phyloP scores from a whole-genome alignment of 2,888 invertebrate species.

The Cylloceria caligata region DNA sequence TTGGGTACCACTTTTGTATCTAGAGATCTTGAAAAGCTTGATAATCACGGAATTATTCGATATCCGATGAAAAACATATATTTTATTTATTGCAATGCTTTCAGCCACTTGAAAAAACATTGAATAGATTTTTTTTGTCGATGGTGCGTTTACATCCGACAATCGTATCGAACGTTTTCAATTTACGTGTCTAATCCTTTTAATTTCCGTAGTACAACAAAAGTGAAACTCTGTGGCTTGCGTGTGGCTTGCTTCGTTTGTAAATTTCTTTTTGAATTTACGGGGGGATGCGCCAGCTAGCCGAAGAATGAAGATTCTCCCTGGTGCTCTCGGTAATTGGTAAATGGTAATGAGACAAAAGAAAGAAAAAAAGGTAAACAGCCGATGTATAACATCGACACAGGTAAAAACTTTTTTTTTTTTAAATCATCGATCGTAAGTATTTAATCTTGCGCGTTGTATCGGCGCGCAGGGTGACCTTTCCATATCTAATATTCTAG shows the following conservation, averaged over 20 bases:
- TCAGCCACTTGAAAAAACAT: conserved; percentile 18
- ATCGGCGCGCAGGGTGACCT: conserved; percentile 85
- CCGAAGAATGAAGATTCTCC: conserved; percentile 50
- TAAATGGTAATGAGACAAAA: conserved; percentile 54
- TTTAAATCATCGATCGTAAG: conserved; percentile 81
- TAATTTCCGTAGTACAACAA: conserved; percentile 23
- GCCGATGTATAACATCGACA: conserved; percentile 39
- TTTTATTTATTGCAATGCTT: not conserved
- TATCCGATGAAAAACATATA: not conserved
- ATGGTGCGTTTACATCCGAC: too few species aligned
- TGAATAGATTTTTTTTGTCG: conserved; percentile 17
- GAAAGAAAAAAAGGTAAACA: conserved; percentile 64
- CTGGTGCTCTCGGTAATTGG: conserved; percentile 39
- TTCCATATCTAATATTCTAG: conserved; percentile 42
- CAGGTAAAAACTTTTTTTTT: conserved; percentile 58
- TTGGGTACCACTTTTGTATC: conserved; percentile 40
- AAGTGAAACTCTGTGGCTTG: conserved; percentile 39
- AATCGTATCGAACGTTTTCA: conserved; percentile 38
- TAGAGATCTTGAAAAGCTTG: conserved; percentile 36
- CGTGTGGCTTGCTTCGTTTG: conserved; percentile 18
- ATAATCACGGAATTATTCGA: conserved; percentile 16
- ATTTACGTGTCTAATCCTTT: conserved; percentile 19
- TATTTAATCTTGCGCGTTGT: conserved; percentile 86
- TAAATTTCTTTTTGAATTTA: conserved; percentile 58
- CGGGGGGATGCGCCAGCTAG: conserved; percentile 24